Percentiles rank a stretch among this genome's conserved stretches.
phyloP scores from a whole-genome alignment of 2,888 invertebrate species.

The Sisyra nigra region DNA sequence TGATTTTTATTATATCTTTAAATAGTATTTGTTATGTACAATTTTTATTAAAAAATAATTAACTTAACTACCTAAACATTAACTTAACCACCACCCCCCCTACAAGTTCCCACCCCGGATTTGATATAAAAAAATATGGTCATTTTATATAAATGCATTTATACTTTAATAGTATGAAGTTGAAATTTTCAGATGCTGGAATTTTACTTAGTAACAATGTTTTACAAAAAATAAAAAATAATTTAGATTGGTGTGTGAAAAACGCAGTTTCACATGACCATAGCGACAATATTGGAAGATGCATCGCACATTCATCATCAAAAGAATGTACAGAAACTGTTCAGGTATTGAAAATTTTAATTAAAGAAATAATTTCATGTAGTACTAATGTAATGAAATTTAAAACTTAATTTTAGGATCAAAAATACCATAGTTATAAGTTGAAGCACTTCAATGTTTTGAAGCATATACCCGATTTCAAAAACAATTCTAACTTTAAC shows the following conservation, averaged over 20 bases:
- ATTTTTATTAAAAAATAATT: too few relatives aligned
- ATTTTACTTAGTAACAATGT: slow-evolving; percentile 79
- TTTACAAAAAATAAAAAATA: slow-evolving; percentile 55
- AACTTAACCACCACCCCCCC: too few relatives aligned
- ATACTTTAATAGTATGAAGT: neutral
- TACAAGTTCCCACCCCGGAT: too few relatives aligned
- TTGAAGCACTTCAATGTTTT: slow-evolving; percentile 28
- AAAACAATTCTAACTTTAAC: slow-evolving; percentile 29
- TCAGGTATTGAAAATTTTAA: slow-evolving; percentile 27
- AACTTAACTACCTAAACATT: too few relatives aligned
- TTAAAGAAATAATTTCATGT: too few relatives aligned
- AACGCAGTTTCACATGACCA: slow-evolving; percentile 70
- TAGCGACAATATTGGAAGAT: slow-evolving; percentile 78
- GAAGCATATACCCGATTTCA: slow-evolving; percentile 25
- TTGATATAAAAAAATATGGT: too few relatives aligned
- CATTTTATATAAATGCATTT: neutral
- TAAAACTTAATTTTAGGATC: slow-evolving; percentile 23
- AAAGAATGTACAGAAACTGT: slow-evolving; percentile 37
- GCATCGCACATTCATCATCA: slow-evolving; percentile 56
- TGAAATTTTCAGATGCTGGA: slow-evolving; percentile 53
- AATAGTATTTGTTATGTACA: too few relatives aligned
- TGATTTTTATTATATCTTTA: neutral
- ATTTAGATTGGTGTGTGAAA: slow-evolving; percentile 79
- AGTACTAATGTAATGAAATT: slow-evolving; percentile 6
- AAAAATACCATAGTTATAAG: slow-evolving; percentile 27